Conservation (phyloP, 2,113 vertebrate species). For the Shinisaurus crocodilurus region DNA sequence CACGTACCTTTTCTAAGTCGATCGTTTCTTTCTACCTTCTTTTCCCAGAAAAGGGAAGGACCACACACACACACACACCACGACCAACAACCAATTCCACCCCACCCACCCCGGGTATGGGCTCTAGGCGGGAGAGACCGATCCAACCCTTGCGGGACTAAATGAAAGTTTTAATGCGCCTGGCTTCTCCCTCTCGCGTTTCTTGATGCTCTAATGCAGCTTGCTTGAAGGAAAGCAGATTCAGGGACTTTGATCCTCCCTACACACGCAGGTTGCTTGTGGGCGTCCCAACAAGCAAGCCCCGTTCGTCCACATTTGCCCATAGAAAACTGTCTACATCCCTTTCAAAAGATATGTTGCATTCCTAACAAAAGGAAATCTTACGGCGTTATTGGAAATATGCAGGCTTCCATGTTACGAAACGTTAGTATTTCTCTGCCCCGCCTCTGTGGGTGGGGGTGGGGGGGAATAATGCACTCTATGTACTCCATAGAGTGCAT, state of each 20-base stretch:
- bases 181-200: neutral
- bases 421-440: too few relatives aligned
- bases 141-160: neutral
- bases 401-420: too few relatives aligned
- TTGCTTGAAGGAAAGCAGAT: neutral
- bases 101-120: neutral
- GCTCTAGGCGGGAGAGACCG: too few relatives aligned
- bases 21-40: neutral
- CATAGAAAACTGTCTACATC: neutral
- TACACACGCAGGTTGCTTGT: too few relatives aligned
- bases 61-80: neutral
- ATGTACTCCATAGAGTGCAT: too few relatives aligned
- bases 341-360: neutral
- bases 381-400: neutral
- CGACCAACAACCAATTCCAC: neutral
- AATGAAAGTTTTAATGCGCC: neutral
- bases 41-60: neutral
- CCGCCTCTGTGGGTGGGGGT: too few relatives aligned
- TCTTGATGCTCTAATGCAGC: neutral
- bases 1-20: neutral
- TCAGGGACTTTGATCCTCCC: neutral
- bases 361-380: neutral
- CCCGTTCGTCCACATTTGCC: neutral
- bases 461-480: too few relatives aligned
- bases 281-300: neutral